phyloP scores from a whole-genome alignment of 2,113 vertebrate species.

The Upupa epops region DNA sequence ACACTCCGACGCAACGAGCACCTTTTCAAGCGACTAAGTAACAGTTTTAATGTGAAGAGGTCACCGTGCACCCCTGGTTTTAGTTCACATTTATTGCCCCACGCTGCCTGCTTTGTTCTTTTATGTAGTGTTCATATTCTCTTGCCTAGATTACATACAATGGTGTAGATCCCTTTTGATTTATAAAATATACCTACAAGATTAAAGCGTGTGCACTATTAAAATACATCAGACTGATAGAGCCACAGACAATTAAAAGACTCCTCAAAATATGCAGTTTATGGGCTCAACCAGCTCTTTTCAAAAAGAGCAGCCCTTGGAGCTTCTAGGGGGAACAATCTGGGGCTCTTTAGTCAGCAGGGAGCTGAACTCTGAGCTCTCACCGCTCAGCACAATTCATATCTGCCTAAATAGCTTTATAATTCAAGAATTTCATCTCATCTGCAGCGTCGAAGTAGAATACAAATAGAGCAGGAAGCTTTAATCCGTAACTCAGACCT shows the following conservation, averaged over 20 bases:
- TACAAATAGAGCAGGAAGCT: slow-evolving; percentile 50
- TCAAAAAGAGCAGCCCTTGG: slow-evolving; percentile 26
- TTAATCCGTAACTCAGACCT: slow-evolving; percentile 3
- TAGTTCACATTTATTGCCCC: background rate
- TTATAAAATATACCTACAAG: slow-evolving; percentile 57
- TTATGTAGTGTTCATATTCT: slow-evolving; percentile 40
- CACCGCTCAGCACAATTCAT: slow-evolving; percentile 26
- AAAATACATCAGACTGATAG: slow-evolving; percentile 18
- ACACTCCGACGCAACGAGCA: background rate
- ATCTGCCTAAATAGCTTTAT: slow-evolving; percentile 51
- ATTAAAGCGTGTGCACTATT: background rate
- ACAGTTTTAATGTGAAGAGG: background rate
- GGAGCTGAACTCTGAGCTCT: slow-evolving; percentile 63
- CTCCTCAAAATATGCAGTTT: background rate
- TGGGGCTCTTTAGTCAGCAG: slow-evolving; percentile 8
- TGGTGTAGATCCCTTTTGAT: slow-evolving; percentile 27
- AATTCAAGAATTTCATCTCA: slow-evolving; percentile 55
- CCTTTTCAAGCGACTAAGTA: background rate
- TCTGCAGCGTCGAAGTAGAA: slow-evolving; percentile 38
- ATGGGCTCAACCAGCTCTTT: background rate
- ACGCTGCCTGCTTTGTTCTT: slow-evolving; percentile 28
- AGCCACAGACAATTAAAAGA: slow-evolving; percentile 27
- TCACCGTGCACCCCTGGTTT: slow-evolving; percentile 18
- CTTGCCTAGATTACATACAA: slow-evolving; percentile 31
- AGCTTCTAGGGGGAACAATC: slow-evolving; percentile 13